A percentile compares a stretch with the other conserved stretches of the same genome.
phyloP scores from a whole-genome alignment of 64 coral and sea anemone genomes.

The Montipora efflorescens region DNA sequence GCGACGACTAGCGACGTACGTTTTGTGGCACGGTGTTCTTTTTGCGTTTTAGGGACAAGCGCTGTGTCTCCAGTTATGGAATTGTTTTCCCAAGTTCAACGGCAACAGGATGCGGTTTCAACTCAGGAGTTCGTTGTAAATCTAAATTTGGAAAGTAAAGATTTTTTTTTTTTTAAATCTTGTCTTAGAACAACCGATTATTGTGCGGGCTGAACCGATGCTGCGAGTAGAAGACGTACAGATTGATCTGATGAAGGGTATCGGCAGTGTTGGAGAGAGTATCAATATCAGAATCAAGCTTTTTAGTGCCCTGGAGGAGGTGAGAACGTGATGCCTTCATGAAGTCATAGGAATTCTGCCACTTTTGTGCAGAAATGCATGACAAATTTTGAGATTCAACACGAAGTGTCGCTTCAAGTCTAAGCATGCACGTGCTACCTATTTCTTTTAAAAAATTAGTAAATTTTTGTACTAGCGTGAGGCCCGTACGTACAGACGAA shows the following conservation, averaged over 20 bases:
- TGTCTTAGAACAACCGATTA: slow-evolving; percentile 67
- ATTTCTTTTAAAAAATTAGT: no score
- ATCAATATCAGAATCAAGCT: slow-evolving; percentile 89
- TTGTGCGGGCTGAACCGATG: slow-evolving; percentile 92
- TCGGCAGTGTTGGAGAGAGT: slow-evolving; percentile 90
- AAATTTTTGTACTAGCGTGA: no score
- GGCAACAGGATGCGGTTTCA: neutral
- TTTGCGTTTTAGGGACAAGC: no score
- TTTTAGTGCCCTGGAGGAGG: slow-evolving; percentile 88
- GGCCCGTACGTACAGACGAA: no score
- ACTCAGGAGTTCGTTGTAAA: no score
- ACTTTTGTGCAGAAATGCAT: no score
- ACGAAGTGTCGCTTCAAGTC: no score
- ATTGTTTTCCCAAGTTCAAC: neutral
- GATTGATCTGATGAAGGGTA: slow-evolving; percentile 89
- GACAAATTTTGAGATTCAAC: no score
- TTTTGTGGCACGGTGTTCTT: no score
- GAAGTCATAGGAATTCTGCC: neutral
- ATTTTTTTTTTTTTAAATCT: neutral
- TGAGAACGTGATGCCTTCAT: slow-evolving; percentile 1
- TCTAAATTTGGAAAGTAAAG: neutral
- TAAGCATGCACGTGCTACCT: no score
- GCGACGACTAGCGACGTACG: no score
- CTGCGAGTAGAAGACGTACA: slow-evolving; percentile 81
- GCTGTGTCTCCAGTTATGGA: no score